Conservation (phyloP, 2,888 invertebrate species). For the Nezara viridula region DNA sequence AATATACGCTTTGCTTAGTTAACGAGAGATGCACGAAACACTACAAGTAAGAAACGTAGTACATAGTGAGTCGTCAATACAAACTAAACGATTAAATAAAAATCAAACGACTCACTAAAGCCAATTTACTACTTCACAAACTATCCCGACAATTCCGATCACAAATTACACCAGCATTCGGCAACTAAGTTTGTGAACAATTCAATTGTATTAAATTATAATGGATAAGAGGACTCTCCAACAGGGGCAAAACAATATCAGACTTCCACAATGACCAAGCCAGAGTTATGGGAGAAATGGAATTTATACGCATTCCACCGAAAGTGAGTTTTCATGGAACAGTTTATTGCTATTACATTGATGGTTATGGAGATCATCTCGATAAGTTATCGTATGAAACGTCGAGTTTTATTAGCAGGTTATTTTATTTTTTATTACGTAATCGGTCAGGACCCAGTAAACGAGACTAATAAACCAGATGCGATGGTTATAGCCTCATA, state of each 20-base stretch:
- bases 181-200: neutral
- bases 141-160: neutral
- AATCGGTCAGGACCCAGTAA: neutral
- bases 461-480: neutral
- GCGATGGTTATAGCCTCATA: neutral
- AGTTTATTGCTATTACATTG: neutral
- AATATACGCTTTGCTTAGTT: too few species aligned
- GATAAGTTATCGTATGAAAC: neutral
- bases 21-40: too few species aligned
- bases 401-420: neutral
- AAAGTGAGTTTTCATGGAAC: neutral
- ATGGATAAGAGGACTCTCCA: neutral
- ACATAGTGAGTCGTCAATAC: too few species aligned
- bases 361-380: neutral
- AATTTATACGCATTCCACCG: neutral
- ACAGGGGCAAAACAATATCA: neutral
- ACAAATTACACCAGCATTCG: neutral
- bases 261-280: neutral
- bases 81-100: neutral
- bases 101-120: neutral
- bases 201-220: neutral
- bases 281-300: neutral
- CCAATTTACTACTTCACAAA: neutral
- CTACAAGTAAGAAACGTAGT: too few species aligned
- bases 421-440: neutral